These are phyloP conservation scores for Nephotettix cincticeps DNA, from an alignment of 1,140 invertebrate species.

Conservation along the genomic window DNA sequence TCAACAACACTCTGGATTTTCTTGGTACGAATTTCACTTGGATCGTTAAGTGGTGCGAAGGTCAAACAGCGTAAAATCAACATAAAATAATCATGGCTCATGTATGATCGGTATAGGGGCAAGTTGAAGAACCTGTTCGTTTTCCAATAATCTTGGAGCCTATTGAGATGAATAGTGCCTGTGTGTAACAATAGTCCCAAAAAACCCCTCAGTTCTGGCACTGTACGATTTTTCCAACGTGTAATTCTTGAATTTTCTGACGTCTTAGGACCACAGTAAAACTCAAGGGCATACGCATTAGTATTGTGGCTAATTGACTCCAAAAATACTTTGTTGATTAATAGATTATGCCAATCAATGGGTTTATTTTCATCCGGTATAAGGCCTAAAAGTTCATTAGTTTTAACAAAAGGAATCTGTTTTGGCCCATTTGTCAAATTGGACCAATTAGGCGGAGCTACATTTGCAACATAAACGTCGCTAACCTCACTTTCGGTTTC, in stretches of 20 bases:
- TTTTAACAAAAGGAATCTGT: no score
- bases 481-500: no score
- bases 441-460: no score
- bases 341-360: no score
- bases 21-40: background rate
- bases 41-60: conserved; percentile 27
- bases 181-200: conserved; percentile 44
- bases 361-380: no score
- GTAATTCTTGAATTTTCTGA: conserved; percentile 33
- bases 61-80: conserved; percentile 41
- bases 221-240: conserved; percentile 39
- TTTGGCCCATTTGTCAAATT: no score
- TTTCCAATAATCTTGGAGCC: conserved; percentile 44
- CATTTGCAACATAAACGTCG: no score
- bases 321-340: no score
- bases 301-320: no score
- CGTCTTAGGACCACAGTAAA: no score
- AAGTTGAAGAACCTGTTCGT: conserved; percentile 39
- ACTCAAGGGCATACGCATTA: no score
- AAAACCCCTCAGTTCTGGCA: conserved; percentile 41
- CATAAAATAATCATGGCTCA: conserved; percentile 43
- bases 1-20: background rate
- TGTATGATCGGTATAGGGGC: conserved; percentile 37
- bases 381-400: no score
- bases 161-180: conserved; percentile 41